A percentile compares a stretch with the other conserved stretches of the same genome.
These are phyloP conservation scores for Adelosebastes latens DNA, from an alignment of 2,797 vertebrate species.

Conservation along the genomic window DNA sequence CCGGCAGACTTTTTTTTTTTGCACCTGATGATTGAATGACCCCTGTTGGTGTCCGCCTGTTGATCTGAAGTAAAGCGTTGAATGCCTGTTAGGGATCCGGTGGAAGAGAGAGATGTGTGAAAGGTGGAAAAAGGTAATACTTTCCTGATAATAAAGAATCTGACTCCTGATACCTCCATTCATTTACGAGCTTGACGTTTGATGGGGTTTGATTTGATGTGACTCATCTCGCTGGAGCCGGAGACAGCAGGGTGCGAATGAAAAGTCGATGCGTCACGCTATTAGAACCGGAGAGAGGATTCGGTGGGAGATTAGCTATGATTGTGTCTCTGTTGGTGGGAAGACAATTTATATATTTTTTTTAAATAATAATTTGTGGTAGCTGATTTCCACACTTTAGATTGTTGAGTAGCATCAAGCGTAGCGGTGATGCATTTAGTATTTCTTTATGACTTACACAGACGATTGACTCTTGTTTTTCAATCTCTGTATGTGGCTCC, in stretches of 20 bases:
- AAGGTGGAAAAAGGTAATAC: constrained; percentile 59
- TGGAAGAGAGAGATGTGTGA: constrained; percentile 17
- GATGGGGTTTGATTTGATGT: constrained; percentile 64
- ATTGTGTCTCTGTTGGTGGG: constrained; percentile 37
- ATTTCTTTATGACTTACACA: constrained; percentile 6
- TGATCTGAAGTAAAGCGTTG: constrained; percentile 46
- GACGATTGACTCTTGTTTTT: constrained; percentile 40
- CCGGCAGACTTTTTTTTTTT: constrained; percentile 12
- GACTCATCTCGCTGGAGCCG: constrained; percentile 64
- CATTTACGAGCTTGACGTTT: constrained; percentile 61
- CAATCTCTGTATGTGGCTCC: background rate
- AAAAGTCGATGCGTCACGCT: constrained; percentile 42
- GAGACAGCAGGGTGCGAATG: constrained; percentile 50
- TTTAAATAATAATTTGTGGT: constrained; percentile 27
- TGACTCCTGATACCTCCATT: constrained; percentile 64
- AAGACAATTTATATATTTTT: constrained; percentile 22
- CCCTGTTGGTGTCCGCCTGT: constrained; percentile 22
- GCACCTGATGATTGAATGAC: constrained; percentile 61
- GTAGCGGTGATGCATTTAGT: background rate
- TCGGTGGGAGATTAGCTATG: constrained; percentile 38
- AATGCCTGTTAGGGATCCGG: constrained; percentile 15
- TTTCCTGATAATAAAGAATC: constrained; percentile 65
- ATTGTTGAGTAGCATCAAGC: background rate
- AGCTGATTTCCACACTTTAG: background rate
- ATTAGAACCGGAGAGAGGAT: constrained; percentile 37